Conservation (phyloP, 2,888 invertebrate species). For the Cerastis leucographa region DNA sequence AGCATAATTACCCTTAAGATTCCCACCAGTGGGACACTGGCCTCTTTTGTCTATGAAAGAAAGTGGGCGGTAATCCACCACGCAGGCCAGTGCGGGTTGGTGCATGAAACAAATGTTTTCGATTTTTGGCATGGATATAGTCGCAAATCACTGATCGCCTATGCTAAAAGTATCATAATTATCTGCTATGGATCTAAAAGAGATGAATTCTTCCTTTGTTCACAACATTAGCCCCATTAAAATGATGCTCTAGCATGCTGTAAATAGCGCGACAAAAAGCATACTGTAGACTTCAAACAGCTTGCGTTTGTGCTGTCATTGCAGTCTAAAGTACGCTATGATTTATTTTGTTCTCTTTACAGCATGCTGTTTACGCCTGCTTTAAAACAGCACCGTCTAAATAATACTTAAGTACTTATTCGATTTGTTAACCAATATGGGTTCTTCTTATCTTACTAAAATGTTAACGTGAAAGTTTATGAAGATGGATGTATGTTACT, state of each 20-base stretch:
- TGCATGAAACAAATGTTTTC: not conserved
- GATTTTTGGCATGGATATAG: not conserved
- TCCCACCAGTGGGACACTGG: not conserved
- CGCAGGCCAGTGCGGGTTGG: not conserved
- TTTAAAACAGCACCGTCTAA: not conserved
- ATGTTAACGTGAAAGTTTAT: no score
- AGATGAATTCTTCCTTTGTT: not conserved
- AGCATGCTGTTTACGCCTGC: not conserved
- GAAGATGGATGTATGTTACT: not conserved
- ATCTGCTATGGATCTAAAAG: not conserved
- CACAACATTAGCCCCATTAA: slow-evolving; percentile 22
- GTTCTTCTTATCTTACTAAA: not conserved
- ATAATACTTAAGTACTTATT: not conserved
- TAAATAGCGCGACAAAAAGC: slow-evolving; percentile 35
- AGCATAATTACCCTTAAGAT: not conserved
- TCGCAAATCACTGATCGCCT: not conserved
- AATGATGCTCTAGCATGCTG: slow-evolving; percentile 17
- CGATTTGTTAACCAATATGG: not conserved
- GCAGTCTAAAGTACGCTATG: slow-evolving; percentile 11
- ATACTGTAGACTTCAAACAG: slow-evolving; percentile 32
- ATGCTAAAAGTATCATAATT: not conserved
- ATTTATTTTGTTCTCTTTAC: slow-evolving; percentile 13
- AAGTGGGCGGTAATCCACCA: not conserved
- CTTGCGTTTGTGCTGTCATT: slow-evolving; percentile 14
- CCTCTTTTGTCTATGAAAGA: not conserved